Percentiles rank a stretch among this genome's conserved stretches.
These are phyloP conservation scores for Marisa cornuarietis DNA, from an alignment of 1,140 invertebrate species.

Conservation along the genomic window DNA sequence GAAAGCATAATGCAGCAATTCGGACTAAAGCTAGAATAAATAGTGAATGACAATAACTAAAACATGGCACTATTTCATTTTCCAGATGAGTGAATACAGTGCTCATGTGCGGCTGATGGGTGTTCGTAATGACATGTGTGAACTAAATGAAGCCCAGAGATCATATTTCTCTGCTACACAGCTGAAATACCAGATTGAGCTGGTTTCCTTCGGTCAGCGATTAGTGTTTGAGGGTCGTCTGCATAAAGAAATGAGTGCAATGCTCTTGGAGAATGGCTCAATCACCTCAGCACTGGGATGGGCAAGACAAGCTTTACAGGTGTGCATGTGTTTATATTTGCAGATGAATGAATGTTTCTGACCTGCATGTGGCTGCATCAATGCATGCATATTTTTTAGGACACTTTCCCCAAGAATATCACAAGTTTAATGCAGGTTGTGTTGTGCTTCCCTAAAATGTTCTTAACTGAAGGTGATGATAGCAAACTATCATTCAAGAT, in stretches of 20 bases:
- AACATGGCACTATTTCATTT: background rate
- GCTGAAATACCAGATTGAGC: constrained; percentile 54
- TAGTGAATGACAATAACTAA: background rate
- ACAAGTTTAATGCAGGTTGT: background rate
- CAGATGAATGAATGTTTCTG: too few relatives aligned
- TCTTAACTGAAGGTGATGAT: background rate
- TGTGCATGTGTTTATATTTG: constrained; percentile 12
- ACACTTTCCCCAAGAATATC: too few relatives aligned
- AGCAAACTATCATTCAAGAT: background rate
- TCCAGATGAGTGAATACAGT: constrained; percentile 47
- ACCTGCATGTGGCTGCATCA: background rate
- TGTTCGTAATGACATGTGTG: constrained; percentile 53
- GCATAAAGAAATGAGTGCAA: constrained; percentile 46
- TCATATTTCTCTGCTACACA: constrained; percentile 50
- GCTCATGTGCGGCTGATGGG: constrained; percentile 57
- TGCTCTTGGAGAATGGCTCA: constrained; percentile 58
- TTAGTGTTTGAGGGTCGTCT: constrained; percentile 48
- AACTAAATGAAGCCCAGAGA: constrained; percentile 43
- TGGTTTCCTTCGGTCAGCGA: constrained; percentile 60
- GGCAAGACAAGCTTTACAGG: constrained; percentile 54
- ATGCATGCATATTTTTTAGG: background rate
- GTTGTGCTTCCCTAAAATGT: background rate
- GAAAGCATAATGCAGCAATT: too few relatives aligned
- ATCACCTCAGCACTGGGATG: constrained; percentile 47
- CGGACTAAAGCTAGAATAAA: too few relatives aligned